Evolutionary conservation across 2,113 vertebrate species (phyloP).

Genomic region (Spea multiplicata): DNA sequence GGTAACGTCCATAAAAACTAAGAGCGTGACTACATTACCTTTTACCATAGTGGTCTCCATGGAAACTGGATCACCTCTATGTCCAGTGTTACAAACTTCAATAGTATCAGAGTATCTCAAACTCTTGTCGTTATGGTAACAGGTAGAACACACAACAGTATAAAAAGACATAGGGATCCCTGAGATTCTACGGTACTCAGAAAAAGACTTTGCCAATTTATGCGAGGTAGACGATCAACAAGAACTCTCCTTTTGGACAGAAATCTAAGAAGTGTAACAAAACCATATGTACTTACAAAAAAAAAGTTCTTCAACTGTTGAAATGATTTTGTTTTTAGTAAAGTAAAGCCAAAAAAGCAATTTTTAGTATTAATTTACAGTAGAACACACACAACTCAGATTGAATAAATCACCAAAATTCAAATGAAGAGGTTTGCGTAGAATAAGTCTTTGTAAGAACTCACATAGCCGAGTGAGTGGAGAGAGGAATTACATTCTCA

Average conservation of each 20-base stretch:
- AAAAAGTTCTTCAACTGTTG: slow-evolving; percentile 32
- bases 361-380: slow-evolving; percentile 35
- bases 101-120: too few relatives aligned
- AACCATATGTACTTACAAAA: slow-evolving; percentile 17
- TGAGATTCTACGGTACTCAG: too few relatives aligned
- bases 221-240: background rate
- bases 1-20: too few relatives aligned
- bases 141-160: too few relatives aligned
- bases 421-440: slow-evolving; percentile 28
- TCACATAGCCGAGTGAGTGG: background rate
- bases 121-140: too few relatives aligned
- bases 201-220: too few relatives aligned
- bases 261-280: slow-evolving; percentile 1
- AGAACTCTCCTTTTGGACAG: slow-evolving; percentile 4
- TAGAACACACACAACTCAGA: slow-evolving; percentile 30
- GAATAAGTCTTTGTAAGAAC: slow-evolving; percentile 32
- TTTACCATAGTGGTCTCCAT: too few relatives aligned
- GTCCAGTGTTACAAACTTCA: too few relatives aligned
- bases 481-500: slow-evolving; percentile 22
- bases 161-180: too few relatives aligned
- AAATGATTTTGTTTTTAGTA: slow-evolving; percentile 19
- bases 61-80: too few relatives aligned
- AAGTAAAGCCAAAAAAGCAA: slow-evolving; percentile 21
- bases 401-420: slow-evolving; percentile 38
- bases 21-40: too few relatives aligned